phyloP scores from a whole-genome alignment of 2,797 vertebrate genomes.

The Clamator glandarius region DNA sequence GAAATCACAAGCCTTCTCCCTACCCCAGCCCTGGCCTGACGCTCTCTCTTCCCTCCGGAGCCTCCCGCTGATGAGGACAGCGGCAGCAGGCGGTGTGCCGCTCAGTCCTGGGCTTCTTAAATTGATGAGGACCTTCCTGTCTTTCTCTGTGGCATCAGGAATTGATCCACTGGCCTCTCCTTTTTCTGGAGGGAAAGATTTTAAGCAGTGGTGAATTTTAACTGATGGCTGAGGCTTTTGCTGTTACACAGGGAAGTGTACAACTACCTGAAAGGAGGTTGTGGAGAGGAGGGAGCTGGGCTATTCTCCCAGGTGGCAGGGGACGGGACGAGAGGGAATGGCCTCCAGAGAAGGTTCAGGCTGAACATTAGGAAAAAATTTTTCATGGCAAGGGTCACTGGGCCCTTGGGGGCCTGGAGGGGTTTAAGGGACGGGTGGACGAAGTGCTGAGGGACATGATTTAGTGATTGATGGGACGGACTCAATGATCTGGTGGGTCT shows the following conservation, averaged over 20 bases:
- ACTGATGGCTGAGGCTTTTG: background rate
- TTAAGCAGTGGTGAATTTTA: background rate
- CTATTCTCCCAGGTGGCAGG: too few relatives aligned
- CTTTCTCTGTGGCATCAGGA: background rate
- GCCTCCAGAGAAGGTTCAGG: too few relatives aligned
- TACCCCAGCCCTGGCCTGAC: background rate
- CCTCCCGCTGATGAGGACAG: background rate
- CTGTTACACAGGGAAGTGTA: background rate
- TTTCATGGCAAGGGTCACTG: too few relatives aligned
- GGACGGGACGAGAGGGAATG: too few relatives aligned
- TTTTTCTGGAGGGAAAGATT: background rate
- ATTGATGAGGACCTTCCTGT: background rate
- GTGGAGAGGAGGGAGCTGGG: too few relatives aligned
- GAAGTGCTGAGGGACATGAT: too few relatives aligned
- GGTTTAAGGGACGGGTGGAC: too few relatives aligned
- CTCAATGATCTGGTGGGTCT: too few relatives aligned
- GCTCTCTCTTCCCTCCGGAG: background rate
- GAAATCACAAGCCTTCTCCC: background rate
- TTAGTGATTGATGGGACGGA: too few relatives aligned
- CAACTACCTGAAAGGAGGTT: too few relatives aligned
- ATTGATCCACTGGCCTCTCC: background rate
- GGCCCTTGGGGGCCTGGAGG: too few relatives aligned
- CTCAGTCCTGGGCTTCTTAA: accelerated
- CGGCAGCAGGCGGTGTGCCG: accelerated
- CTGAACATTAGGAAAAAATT: too few relatives aligned